Evolutionary conservation across 2,797 vertebrate genomes (phyloP).

Genomic region (Enteromius viviparus): DNA sequence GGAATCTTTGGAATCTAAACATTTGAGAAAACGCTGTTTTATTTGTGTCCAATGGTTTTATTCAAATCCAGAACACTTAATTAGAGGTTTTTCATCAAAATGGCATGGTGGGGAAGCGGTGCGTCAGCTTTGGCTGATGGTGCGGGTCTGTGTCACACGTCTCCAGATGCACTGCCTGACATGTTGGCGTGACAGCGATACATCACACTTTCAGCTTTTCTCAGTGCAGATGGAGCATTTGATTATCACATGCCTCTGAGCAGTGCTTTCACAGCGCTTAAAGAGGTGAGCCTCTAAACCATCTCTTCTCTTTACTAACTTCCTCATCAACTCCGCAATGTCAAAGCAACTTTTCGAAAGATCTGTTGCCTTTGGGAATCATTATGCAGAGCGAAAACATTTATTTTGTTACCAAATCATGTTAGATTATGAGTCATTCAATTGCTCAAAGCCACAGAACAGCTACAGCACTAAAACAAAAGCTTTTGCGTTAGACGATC

Average conservation of each 20-base stretch:
- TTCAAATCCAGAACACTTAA: not conserved
- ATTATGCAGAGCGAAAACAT: slow-evolving; percentile 35
- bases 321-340: not conserved
- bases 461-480: not conserved
- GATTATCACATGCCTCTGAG: slow-evolving; percentile 46
- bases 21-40: not conserved
- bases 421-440: slow-evolving; percentile 1
- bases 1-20: not conserved
- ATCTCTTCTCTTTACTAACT: slow-evolving; percentile 7
- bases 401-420: not conserved
- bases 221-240: slow-evolving; percentile 50
- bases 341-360: slow-evolving; percentile 16
- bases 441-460: not conserved
- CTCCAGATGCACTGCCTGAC: slow-evolving; percentile 36
- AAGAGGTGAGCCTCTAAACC: slow-evolving; percentile 27
- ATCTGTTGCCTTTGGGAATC: not conserved
- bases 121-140: slow-evolving; percentile 2
- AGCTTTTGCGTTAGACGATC: not conserved
- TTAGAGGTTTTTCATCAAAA: not conserved
- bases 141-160: slow-evolving; percentile 38
- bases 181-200: slow-evolving; percentile 40
- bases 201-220: slow-evolving; percentile 44
- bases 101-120: not conserved
- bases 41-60: not conserved
- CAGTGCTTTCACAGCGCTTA: slow-evolving; percentile 13